Conservation (phyloP, 2,888 invertebrate species). For the Acanthosepion esculentum region DNA sequence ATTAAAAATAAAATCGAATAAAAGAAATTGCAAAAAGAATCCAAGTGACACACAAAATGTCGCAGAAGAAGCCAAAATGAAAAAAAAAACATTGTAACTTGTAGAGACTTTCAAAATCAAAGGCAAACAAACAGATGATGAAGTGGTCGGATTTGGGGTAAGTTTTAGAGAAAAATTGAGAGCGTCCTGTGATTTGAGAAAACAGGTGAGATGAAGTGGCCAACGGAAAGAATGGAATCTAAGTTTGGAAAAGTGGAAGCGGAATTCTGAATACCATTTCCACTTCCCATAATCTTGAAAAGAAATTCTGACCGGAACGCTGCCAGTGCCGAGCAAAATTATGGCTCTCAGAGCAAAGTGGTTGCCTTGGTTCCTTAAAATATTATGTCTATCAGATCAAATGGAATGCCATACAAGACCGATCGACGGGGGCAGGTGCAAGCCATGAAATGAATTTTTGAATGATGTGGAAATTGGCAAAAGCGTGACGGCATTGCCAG, state of each 20-base stretch:
- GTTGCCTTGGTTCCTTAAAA: not conserved
- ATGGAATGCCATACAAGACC: not conserved
- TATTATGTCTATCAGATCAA: not conserved
- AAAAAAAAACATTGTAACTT: not conserved
- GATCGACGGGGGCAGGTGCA: not conserved
- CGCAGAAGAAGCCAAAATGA: not conserved
- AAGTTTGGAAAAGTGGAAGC: not conserved
- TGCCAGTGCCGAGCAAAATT: not conserved
- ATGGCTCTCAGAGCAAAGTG: not conserved
- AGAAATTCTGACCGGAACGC: slow-evolving; percentile 33
- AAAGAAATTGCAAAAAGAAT: too few relatives aligned
- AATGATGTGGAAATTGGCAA: not conserved
- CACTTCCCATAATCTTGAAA: not conserved
- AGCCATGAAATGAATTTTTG: not conserved
- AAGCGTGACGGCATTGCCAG: not conserved
- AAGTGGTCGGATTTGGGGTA: not conserved
- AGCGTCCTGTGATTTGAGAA: not conserved
- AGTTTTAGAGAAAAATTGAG: not conserved
- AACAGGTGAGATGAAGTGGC: slow-evolving; percentile 17
- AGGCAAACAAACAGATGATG: not conserved
- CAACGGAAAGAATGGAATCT: not conserved
- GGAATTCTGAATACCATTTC: not conserved
- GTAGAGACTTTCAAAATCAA: not conserved
- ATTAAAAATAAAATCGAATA: too few relatives aligned
- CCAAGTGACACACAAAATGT: too few relatives aligned